phyloP scores from a whole-genome alignment of 2,888 invertebrate genomes.

The Cheiracanthium punctorium region DNA sequence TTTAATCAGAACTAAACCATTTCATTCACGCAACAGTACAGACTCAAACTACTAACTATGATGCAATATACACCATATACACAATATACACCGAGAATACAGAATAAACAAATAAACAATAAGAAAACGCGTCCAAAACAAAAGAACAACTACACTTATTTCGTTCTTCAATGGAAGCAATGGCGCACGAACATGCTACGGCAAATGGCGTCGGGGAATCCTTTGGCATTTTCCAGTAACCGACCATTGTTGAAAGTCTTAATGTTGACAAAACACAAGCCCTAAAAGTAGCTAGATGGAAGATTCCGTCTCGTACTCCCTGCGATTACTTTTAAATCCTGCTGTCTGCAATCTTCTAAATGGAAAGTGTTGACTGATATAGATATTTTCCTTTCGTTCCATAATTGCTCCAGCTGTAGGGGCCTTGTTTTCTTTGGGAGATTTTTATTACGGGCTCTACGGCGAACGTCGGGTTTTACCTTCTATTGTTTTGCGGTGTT shows the following conservation, averaged over 20 bases:
- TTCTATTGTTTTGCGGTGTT: slow-evolving; percentile 69
- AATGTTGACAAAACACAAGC: slow-evolving; percentile 56
- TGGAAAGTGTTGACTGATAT: slow-evolving; percentile 66
- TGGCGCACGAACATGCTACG: no score
- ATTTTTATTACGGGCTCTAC: slow-evolving; percentile 34
- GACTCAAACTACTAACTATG: no score
- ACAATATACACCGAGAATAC: no score
- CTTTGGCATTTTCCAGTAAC: no score
- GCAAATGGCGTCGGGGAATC: no score
- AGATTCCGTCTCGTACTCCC: slow-evolving; percentile 21
- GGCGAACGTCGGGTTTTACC: slow-evolving; percentile 23
- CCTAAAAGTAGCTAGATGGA: slow-evolving; percentile 14
- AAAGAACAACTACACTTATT: no score
- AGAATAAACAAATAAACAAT: no score
- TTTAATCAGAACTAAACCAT: no score
- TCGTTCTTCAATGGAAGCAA: no score
- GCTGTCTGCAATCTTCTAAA: slow-evolving; percentile 67
- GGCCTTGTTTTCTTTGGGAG: slow-evolving; percentile 15
- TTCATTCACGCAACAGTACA: no score
- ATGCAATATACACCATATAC: no score
- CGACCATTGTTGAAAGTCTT: slow-evolving; percentile 14
- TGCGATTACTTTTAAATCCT: slow-evolving; percentile 64
- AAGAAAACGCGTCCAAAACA: no score
- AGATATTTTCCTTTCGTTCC: slow-evolving; percentile 44
- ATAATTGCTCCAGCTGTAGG: slow-evolving; percentile 47